Percentiles rank a stretch among this genome's conserved stretches.
phyloP scores from a whole-genome alignment of 2,888 invertebrate genomes.

The Acanthococcus lagerstroemiae region DNA sequence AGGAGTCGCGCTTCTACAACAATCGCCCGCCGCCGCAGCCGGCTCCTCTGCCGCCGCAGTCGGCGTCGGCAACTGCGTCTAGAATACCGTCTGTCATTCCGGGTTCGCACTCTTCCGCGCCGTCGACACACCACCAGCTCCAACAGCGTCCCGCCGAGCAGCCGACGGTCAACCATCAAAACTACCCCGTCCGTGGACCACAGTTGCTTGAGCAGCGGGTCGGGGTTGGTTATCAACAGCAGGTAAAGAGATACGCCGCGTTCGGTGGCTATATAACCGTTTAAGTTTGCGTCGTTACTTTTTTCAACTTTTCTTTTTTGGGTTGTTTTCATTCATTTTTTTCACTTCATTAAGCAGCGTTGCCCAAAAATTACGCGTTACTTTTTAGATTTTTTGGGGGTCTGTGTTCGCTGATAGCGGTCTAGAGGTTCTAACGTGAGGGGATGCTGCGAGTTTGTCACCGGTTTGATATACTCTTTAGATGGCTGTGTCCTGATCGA shows the following conservation, averaged over 20 bases:
- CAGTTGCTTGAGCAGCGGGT: conserved; percentile 9
- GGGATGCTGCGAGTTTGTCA: too few relatives aligned
- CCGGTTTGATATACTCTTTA: too few relatives aligned
- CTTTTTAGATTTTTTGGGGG: too few relatives aligned
- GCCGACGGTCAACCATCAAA: conserved; percentile 17
- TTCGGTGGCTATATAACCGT: conserved; percentile 7
- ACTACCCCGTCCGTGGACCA: conserved; percentile 1
- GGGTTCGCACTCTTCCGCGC: background rate
- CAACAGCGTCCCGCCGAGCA: conserved; percentile 15
- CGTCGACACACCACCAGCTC: conserved; percentile 13
- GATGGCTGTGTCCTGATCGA: too few relatives aligned
- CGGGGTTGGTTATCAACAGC: conserved; percentile 12
- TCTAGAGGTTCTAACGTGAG: too few relatives aligned
- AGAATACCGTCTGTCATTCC: conserved; percentile 39
- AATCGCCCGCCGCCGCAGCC: conserved; percentile 20
- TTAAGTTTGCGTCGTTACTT: too few relatives aligned
- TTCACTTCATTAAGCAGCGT: too few relatives aligned
- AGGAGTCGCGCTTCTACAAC: background rate
- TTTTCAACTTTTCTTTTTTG: too few relatives aligned
- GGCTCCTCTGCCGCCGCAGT: conserved; percentile 35
- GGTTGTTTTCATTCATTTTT: too few relatives aligned
- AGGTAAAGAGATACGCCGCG: conserved; percentile 6
- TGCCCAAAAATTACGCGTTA: too few relatives aligned
- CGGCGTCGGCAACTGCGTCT: conserved; percentile 36
- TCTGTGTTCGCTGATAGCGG: too few relatives aligned